A percentile compares a stretch with the other conserved stretches of the same genome.
These are phyloP conservation scores for Scyliorhinus canicula DNA, from an alignment of 2,797 vertebrate species.

Conservation along the genomic window DNA sequence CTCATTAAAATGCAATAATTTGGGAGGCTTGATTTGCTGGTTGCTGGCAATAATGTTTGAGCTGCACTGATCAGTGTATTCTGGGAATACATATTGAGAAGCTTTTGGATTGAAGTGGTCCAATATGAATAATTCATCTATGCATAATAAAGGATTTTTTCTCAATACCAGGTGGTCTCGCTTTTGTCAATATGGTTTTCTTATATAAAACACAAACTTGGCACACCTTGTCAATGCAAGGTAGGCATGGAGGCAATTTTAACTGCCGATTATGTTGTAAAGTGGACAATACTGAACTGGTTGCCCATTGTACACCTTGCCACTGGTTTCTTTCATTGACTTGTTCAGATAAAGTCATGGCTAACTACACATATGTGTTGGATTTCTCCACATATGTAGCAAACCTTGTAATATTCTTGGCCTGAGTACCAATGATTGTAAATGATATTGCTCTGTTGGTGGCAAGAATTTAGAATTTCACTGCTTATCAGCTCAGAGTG, in stretches of 20 bases:
- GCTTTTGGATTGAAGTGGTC: neutral
- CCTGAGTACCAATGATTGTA: neutral
- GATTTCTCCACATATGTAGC: neutral
- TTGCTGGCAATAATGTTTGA: neutral
- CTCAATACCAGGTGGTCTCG: too few species aligned
- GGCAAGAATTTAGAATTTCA: too few species aligned
- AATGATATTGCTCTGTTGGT: too few species aligned
- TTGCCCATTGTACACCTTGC: neutral
- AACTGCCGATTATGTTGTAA: neutral
- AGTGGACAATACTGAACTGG: neutral
- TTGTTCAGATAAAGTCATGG: neutral
- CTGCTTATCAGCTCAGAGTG: too few species aligned
- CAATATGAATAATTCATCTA: neutral
- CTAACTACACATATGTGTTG: neutral
- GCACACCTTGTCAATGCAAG: neutral
- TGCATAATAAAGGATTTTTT: neutral
- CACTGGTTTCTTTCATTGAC: neutral
- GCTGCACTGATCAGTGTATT: neutral
- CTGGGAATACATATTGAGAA: neutral
- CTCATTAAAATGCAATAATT: neutral
- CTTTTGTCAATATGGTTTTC: neutral
- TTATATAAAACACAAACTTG: neutral
- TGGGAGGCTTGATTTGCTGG: neutral
- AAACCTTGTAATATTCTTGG: neutral
- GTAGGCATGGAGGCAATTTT: neutral